These are phyloP conservation scores for Holothuria scabra DNA, from an alignment of 53 echinoderm and acorn worm species.

Conservation along the genomic window DNA sequence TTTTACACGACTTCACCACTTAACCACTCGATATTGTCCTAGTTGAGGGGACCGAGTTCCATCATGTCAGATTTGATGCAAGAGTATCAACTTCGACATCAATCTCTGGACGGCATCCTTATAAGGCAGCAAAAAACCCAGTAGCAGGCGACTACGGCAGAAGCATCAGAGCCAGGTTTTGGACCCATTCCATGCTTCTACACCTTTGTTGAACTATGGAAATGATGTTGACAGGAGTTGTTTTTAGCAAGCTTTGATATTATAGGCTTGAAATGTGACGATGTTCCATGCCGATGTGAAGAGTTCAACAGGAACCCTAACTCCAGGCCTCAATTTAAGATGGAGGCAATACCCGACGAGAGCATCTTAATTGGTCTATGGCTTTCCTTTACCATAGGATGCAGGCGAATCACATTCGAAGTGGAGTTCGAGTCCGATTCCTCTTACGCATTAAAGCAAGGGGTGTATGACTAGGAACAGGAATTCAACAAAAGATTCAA, in stretches of 20 bases:
- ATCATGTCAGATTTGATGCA: constrained; percentile 64
- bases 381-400: constrained; percentile 82
- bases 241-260: constrained; percentile 75
- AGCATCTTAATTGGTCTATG: constrained; percentile 65
- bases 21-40: constrained; percentile 46
- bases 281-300: constrained; percentile 80
- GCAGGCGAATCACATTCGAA: too few species aligned
- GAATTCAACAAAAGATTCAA: too few species aligned
- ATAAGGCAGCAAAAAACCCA: constrained; percentile 78
- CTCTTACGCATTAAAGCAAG: too few species aligned
- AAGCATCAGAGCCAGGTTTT: too few species aligned
- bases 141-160: too few species aligned
- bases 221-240: constrained; percentile 64
- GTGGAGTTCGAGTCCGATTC: too few species aligned
- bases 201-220: constrained; percentile 60
- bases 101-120: constrained; percentile 77
- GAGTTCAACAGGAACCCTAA: constrained; percentile 75
- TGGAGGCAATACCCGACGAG: constrained; percentile 72
- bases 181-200: too few species aligned
- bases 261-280: constrained; percentile 69
- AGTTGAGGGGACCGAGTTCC: constrained; percentile 68
- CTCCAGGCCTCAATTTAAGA: constrained; percentile 69
- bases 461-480: too few species aligned
- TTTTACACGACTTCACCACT: constrained; percentile 26
- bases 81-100: constrained; percentile 50